Conservation (phyloP, 2,113 vertebrate genomes). For the Dunckerocampus dactyliophorus region DNA sequence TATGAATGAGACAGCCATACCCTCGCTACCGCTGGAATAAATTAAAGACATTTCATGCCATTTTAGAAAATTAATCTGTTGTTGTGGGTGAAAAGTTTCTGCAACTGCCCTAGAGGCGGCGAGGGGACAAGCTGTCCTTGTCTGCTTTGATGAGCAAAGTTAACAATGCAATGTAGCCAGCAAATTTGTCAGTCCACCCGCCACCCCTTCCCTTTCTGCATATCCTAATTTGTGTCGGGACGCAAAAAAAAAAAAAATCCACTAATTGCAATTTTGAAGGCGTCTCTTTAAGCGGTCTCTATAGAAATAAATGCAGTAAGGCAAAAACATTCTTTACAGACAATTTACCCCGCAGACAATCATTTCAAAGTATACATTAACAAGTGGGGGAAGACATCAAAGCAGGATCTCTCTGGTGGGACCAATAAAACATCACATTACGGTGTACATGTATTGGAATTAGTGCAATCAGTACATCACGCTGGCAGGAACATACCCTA, state of each 20-base stretch:
- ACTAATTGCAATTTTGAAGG: conserved; percentile 18
- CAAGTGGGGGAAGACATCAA: conserved; percentile 19
- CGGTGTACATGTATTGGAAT: conserved; percentile 37
- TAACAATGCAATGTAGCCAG: conserved; percentile 34
- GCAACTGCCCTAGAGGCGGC: conserved; percentile 34
- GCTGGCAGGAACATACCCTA: conserved; percentile 19
- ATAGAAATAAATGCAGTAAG: conserved; percentile 24
- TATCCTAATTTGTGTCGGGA: conserved; percentile 3
- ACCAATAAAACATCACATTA: conserved; percentile 40
- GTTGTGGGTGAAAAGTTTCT: conserved; percentile 31
- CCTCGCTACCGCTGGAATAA: conserved; percentile 41
- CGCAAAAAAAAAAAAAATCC: not conserved
- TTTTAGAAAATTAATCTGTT: conserved; percentile 59
- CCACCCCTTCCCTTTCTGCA: not conserved
- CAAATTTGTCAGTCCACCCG: conserved; percentile 14
- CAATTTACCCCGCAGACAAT: conserved; percentile 38
- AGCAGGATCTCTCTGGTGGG: conserved; percentile 22
- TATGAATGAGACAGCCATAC: conserved; percentile 56
- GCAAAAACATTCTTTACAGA: conserved; percentile 39
- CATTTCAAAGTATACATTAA: conserved; percentile 31
- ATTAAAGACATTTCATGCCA: conserved; percentile 57
- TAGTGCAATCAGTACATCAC: conserved; percentile 29
- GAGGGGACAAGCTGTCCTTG: conserved; percentile 26
- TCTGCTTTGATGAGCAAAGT: conserved; percentile 34
- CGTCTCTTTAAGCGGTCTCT: conserved; percentile 13